Evolutionary conservation across 2,888 invertebrate genomes (phyloP).

Genomic region (Noctuana brunneofusca): DNA sequence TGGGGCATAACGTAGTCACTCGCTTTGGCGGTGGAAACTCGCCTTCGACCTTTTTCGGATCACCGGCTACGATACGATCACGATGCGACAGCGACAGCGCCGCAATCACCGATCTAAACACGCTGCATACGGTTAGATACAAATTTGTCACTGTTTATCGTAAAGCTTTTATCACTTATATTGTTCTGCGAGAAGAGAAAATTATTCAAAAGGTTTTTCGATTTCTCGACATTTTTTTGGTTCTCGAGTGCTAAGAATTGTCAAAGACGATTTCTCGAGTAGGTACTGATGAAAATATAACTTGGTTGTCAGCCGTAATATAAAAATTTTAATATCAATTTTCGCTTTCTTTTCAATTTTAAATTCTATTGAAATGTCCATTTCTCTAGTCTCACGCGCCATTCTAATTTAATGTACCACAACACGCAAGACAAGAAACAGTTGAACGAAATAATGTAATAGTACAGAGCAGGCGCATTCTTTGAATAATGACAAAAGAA

Average conservation of each 20-base stretch:
- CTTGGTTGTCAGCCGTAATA: not conserved
- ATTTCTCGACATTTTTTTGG: not conserved
- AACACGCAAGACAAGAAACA: conserved; percentile 48
- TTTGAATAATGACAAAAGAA: conserved; percentile 50
- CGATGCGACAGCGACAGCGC: conserved; percentile 27
- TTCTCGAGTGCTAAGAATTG: no score
- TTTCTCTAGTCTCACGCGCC: conserved; percentile 44
- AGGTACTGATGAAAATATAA: no score
- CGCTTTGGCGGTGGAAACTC: conserved; percentile 48
- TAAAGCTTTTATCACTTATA: conserved; percentile 5
- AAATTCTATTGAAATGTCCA: conserved; percentile 30
- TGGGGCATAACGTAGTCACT: conserved; percentile 53
- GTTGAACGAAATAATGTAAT: conserved; percentile 45
- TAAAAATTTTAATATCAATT: conserved; percentile 1
- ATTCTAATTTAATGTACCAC: conserved; percentile 46
- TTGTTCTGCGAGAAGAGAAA: not conserved
- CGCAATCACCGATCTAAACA: conserved; percentile 26
- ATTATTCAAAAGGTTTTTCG: not conserved
- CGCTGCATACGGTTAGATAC: conserved; percentile 30
- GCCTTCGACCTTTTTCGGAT: conserved; percentile 36
- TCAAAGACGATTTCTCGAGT: no score
- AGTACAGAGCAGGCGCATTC: conserved; percentile 42
- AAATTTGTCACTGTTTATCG: conserved; percentile 30
- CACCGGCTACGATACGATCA: conserved; percentile 31
- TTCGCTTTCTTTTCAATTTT: conserved; percentile 18